Base-by-base conservation (phyloP, 2,888 invertebrate species). In the Maniola hyperantus region DNA sequence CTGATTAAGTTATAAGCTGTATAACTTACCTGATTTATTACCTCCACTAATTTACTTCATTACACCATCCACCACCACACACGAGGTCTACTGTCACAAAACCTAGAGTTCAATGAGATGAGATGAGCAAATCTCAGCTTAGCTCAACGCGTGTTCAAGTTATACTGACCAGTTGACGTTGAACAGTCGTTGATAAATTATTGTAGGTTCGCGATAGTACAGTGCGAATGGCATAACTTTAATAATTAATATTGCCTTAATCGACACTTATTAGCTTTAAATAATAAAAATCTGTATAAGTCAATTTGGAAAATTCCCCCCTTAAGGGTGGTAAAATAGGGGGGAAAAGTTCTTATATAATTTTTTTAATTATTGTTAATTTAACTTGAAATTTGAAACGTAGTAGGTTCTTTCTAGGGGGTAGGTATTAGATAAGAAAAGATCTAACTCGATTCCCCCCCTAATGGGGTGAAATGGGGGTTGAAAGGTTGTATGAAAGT, bases 161-260 rank as follows among this genome's bases (percentile, higher is more conserved):
- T 68, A 59, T 58, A 72, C 73, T 72, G 74, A 71, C 71, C 70
- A 64, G 64, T 50, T 66, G 69, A 67, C 65, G 68, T 50, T 64
- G 15, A 20, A 7, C 10, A 6, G 1, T 11, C n/a, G 42, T 20
- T 2, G 57, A 11, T 15, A 42, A 20, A 20, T 42, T 57, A n/a
- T n/a, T n/a, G n/a, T 20, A 13, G 20, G 57, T 42, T 10, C 39
- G 42, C 57, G 20, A 42, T 13, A 20, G 13, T 20, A 57, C 13
- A 13, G 57, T 57, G 57, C 57, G 20, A 42, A 13, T 18, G 2
- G 11, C 13, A 11, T 57, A 7, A 36, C 6, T 10, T 39, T 26
- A 26, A n/a, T 8, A 10, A 36, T 36, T 36, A 10, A 10, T 36
- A 36, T 36, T 36, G n/a, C 44, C n/a, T n/a, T n/a, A n/a, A n/a